Evolutionary conservation across 2,797 vertebrate genomes (phyloP), one percentile per base, ranked within the genome.

Genomic region (Rhabdomys pumilio): DNA sequence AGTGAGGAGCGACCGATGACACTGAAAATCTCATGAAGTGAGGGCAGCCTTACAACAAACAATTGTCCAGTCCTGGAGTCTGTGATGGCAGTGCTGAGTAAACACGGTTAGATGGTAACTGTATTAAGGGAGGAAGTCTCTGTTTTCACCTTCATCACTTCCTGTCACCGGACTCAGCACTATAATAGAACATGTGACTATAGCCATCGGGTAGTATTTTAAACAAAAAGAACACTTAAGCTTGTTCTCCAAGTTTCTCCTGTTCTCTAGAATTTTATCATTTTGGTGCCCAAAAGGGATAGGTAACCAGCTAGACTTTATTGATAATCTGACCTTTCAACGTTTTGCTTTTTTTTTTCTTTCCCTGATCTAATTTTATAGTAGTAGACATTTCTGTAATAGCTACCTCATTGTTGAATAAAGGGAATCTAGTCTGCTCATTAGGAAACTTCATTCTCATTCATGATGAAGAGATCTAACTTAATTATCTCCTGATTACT

Each of bases 401-500:
- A 76, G 55, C 92, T 96, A 57, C 79, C 82, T 97, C 90, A 92
- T 94, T 69, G 17, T 4, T 69, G 79, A 89, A 89, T 91, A 94
- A 94, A 94, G 20, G 34, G n/a, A 92, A 24, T 50, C 81, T 59
- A 73, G 24, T 73, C 24, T 93, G 10, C 92, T 96, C 77, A 91
- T 92, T 95, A 96, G 91, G 61, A n/a, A 93, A 95, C 65, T 94
- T 93, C 20, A 75, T 91, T 31, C n/a, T 81, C 31, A 75, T 90
- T 91, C 29, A 57, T 96, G 80, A 93, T 97, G 79, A 96, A 96
- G 94, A 95, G 69, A 50, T 95, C 92, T 89, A 95, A 96, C 91
- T 97, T 93, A 97, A 97, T 97, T 97, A 96, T 96, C 93, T 96
- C 96, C 86, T 97, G 41, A 93, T 97, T 97, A 89, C 84, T 88